Evolutionary conservation across 1,140 invertebrate genomes (phyloP).

Genomic region (Calliopsis andreniformis): DNA sequence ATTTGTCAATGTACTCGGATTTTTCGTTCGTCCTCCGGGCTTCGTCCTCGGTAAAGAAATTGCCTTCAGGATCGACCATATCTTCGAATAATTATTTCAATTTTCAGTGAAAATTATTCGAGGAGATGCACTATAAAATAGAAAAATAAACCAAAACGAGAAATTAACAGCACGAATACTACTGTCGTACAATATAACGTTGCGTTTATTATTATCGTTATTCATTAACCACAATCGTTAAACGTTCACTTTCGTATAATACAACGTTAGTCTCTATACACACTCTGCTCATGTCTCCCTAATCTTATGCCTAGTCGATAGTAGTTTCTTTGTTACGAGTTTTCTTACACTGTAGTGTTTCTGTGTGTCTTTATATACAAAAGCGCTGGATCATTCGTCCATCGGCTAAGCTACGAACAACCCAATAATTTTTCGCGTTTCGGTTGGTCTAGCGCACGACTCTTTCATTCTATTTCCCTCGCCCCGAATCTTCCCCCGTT

Average conservation of each 20-base stretch:
- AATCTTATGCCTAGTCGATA: slow-evolving; percentile 58
- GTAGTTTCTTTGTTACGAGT: slow-evolving; percentile 47
- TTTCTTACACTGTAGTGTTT: slow-evolving; percentile 28
- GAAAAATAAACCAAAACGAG: neutral
- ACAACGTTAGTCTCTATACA: slow-evolving; percentile 75
- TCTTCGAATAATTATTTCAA: slow-evolving; percentile 33
- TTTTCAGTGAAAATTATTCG: neutral
- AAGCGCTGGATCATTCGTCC: slow-evolving; percentile 66
- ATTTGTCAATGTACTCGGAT: slow-evolving; percentile 61
- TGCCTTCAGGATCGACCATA: neutral
- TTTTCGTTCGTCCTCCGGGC: slow-evolving; percentile 46
- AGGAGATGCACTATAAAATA: neutral
- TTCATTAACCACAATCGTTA: slow-evolving; percentile 74
- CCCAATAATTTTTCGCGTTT: slow-evolving; percentile 55
- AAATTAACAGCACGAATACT: neutral
- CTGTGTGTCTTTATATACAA: slow-evolving; percentile 57
- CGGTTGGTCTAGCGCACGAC: slow-evolving; percentile 58
- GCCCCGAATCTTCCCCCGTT: neutral
- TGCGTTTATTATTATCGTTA: slow-evolving; percentile 76
- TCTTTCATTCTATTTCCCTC: neutral
- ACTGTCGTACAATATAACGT: slow-evolving; percentile 75
- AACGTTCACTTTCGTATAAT: slow-evolving; percentile 70
- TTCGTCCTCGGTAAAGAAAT: neutral
- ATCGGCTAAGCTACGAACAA: slow-evolving; percentile 67
- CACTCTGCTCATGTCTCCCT: slow-evolving; percentile 49